Base-by-base conservation (phyloP, 2,797 vertebrate species). In the Danio jaintianensis region DNA sequence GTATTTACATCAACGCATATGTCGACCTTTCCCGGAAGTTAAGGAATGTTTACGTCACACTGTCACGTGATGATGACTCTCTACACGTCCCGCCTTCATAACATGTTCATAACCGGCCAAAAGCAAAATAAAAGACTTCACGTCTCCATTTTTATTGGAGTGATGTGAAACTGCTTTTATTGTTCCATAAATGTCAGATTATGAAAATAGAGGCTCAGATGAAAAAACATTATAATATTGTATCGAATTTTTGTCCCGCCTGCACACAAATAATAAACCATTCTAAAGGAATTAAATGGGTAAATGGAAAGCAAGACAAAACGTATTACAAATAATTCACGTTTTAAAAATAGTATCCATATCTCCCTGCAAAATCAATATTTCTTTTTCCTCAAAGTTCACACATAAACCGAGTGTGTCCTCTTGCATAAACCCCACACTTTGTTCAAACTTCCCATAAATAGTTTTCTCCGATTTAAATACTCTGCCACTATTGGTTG, bases 401-500 rank as follows among this genome's bases (percentile, higher is more conserved):
- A 11, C 7, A 12, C 36, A 8, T 7, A 3, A 18, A 20, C 38
- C 40, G 0, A 6, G 3, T 29, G 29, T 29, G 29, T 1, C 29
- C 29, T 29, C 3, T 29, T 29, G 29, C 29, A 29, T 29, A 29
- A 29, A 29, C 29, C 29, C 29, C n/a, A n/a, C n/a, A 63, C 5
- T 53, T 53, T 12, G 1, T 55, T 70, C 4, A 53, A 55, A 56
- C 18, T 11, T 6, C 22, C 20, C 0, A 29, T 29, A 9, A 58
- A 45, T 9, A 11, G 12, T 11, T 48, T 7, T 7, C 42, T n/a
- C 4, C 0, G 18, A 6, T 22, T 45, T 42, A 20, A 13, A 58
- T 64, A 22, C 15, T 47, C 55, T 9, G 9, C 45, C n/a, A 63
- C 45, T 29, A 87, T 89, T 89, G 87, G 85, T 52, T 69, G 43